These are phyloP conservation scores for Pteruthius melanotis DNA, from an alignment of 2,113 vertebrate species.

Conservation along the genomic window DNA sequence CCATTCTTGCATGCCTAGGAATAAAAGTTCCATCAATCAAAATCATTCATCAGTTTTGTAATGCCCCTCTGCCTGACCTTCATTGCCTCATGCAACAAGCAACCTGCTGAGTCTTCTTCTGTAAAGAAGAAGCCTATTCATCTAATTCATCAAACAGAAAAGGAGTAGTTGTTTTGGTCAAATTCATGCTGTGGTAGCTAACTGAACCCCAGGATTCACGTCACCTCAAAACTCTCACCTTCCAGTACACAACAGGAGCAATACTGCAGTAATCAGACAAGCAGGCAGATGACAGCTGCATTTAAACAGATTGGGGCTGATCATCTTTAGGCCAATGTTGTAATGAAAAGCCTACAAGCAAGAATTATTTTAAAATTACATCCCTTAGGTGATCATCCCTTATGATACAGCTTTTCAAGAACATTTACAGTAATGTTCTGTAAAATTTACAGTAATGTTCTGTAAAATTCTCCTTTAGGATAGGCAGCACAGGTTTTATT, in stretches of 20 bases:
- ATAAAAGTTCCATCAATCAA: constrained; percentile 18
- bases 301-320: background rate
- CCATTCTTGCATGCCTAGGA: background rate
- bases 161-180: background rate
- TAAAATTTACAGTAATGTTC: background rate
- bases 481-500: background rate
- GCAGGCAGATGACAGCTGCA: background rate
- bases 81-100: background rate
- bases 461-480: background rate
- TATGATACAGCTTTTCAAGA: background rate
- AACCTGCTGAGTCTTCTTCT: background rate
- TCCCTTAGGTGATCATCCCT: background rate
- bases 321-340: background rate
- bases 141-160: background rate
- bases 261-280: background rate
- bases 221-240: background rate
- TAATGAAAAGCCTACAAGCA: background rate
- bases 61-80: background rate
- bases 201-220: background rate
- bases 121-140: background rate
- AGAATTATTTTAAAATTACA: background rate
- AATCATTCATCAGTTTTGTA: background rate
- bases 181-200: background rate
- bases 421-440: background rate
- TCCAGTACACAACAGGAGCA: background rate